These are phyloP conservation scores for Emmelina monodactyla DNA, from an alignment of 2,888 invertebrate species.

Conservation along the genomic window DNA sequence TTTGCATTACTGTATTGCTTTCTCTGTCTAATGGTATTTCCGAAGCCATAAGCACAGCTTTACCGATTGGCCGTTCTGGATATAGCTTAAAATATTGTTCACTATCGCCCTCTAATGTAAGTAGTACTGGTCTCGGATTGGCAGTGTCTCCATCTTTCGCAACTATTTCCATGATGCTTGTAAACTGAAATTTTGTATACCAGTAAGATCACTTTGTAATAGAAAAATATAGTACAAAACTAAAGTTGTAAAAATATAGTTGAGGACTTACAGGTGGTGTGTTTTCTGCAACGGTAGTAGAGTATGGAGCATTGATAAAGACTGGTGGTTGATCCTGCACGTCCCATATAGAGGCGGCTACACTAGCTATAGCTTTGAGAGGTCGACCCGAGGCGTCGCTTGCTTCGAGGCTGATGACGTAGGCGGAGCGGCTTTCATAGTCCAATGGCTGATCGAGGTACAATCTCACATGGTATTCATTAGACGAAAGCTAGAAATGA, in stretches of 20 bases:
- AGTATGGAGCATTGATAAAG: constrained; percentile 83
- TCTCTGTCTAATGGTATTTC: constrained; percentile 76
- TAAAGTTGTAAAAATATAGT: neutral
- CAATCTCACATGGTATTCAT: constrained; percentile 75
- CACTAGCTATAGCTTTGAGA: constrained; percentile 72
- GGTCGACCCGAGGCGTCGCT: constrained; percentile 71
- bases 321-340: constrained; percentile 84
- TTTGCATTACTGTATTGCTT: constrained; percentile 74
- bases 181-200: constrained; percentile 40
- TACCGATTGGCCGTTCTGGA: constrained; percentile 62
- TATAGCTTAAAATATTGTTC: constrained; percentile 73
- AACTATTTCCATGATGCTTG: constrained; percentile 73
- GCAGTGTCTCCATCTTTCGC: constrained; percentile 86
- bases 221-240: too few relatives aligned
- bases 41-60: constrained; percentile 69
- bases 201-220: too few relatives aligned
- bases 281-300: constrained; percentile 78
- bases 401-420: constrained; percentile 73
- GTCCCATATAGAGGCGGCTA: constrained; percentile 78
- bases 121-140: constrained; percentile 70
- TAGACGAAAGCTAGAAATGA: constrained; percentile 64
- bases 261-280: constrained; percentile 66
- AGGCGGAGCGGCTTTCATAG: constrained; percentile 79
- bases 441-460: constrained; percentile 74
- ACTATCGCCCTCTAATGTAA: constrained; percentile 74